These are phyloP conservation scores for Crypturellus tataupa DNA, from an alignment of 2,797 vertebrate genomes.

Conservation along the genomic window DNA sequence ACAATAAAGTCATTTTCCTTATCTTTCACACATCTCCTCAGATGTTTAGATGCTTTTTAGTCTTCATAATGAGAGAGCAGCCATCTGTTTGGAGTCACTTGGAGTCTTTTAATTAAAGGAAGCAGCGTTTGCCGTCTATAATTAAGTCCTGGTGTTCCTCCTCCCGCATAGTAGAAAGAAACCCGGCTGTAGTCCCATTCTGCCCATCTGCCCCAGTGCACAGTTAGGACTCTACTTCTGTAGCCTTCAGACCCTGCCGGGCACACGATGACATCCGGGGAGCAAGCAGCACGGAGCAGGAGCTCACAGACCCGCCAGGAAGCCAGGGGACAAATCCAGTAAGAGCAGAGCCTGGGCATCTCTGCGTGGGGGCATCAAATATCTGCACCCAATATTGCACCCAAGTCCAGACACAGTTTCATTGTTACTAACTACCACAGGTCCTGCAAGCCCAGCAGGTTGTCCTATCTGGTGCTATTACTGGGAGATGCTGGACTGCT, in stretches of 20 bases:
- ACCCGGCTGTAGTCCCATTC: not conserved
- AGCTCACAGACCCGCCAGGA: not conserved
- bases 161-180: not conserved
- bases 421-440: not conserved
- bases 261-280: not conserved
- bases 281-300: not conserved
- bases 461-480: not conserved
- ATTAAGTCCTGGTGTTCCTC: not conserved
- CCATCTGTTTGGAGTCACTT: not conserved
- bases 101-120: not conserved
- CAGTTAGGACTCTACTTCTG: not conserved
- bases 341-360: not conserved
- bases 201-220: not conserved
- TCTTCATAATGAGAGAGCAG: not conserved
- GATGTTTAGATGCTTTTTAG: not conserved
- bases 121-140: not conserved
- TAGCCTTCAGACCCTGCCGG: not conserved
- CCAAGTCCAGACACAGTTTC: not conserved
- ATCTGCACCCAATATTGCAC: no score
- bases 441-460: not conserved
- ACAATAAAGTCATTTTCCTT: not conserved
- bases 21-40: not conserved
- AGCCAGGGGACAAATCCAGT: not conserved
- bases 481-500: not conserved
- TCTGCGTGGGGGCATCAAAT: not conserved